Evolutionary conservation across 2,113 vertebrate species (phyloP), one percentile per base, ranked within the genome.

Genomic region (Otocyon megalotis): DNA sequence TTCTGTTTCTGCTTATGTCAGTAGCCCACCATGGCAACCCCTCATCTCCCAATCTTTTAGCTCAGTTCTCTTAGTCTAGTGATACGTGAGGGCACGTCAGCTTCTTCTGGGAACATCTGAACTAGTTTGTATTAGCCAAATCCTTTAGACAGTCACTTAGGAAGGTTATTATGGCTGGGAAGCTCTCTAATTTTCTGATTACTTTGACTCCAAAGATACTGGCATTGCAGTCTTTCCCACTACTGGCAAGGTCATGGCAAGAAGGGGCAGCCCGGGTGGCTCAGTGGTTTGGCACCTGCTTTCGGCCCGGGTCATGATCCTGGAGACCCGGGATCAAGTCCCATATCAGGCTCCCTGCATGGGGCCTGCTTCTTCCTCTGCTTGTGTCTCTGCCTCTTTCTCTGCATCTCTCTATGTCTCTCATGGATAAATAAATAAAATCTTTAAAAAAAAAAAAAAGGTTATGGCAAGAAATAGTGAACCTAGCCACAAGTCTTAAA

Each of bases 101-200:
- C 58, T 92, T n/a, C 92, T 88, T 88, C 22, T 80, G 43, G 67
- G 32, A 92, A 35, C 26, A 82, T 16, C 53, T 74, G 62, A 95
- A 56, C 8, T 4, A 37, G 91, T 94, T 80, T 48, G 14, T 56
- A 63, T 90, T 24, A 71, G 43, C 65, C 28, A 81, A 84, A 48
- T 88, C 69, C 91, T 77, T 32, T 54, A 65, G 22, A 56, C 43
- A 79, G 15, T 91, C 43, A 58, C 65, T 60, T 15, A 81, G 77
- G 24, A 58, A 91, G 58, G 37, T 74, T 35, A 24, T 74, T 35
- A 24, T 35, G 63, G 63, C n/a, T 13, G 54, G 26, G 30, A 63
- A 60, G 32, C 35, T 43, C 77, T 72, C 77, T 20, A 85, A 10
- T 30, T 58, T 58, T 76, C 30, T 58, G n/a, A 56, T 58, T 90